Evolutionary conservation across 1,140 invertebrate genomes (phyloP).

Genomic region (Calosoma granatense): DNA sequence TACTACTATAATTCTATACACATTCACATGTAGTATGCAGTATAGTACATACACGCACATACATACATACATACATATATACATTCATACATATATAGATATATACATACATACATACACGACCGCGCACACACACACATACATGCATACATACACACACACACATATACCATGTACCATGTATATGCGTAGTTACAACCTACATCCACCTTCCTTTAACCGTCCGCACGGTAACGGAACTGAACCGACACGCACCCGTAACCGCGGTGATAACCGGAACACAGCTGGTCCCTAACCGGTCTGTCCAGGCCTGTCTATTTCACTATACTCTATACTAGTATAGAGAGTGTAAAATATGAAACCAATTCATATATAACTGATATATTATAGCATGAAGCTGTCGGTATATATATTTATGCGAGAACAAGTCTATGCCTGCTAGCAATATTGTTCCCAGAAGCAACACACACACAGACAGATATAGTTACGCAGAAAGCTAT

Average conservation of each 20-base stretch:
- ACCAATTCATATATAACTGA: too few species aligned
- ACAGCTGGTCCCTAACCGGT: not conserved
- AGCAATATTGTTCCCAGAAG: too few species aligned
- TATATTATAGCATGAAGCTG: too few species aligned
- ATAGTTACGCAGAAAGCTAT: too few species aligned
- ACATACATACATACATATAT: conserved; percentile 7
- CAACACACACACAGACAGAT: too few species aligned
- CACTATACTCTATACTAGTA: too few species aligned
- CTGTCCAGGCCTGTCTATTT: too few species aligned
- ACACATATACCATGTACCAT: not conserved
- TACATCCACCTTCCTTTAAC: too few species aligned
- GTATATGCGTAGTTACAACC: not conserved
- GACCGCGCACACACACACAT: not conserved
- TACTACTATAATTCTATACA: not conserved
- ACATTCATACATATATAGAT: conserved; percentile 1
- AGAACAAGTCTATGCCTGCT: too few species aligned
- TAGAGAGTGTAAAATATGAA: too few species aligned
- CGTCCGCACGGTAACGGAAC: not conserved
- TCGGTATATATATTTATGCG: too few species aligned
- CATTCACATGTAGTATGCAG: not conserved
- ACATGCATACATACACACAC: not conserved
- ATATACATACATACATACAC: not conserved
- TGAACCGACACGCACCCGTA: not conserved
- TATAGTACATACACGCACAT: not conserved
- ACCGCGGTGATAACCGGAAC: not conserved